Base-by-base conservation (phyloP, 1,140 invertebrate genomes). In the Lanistes nyassanus region DNA sequence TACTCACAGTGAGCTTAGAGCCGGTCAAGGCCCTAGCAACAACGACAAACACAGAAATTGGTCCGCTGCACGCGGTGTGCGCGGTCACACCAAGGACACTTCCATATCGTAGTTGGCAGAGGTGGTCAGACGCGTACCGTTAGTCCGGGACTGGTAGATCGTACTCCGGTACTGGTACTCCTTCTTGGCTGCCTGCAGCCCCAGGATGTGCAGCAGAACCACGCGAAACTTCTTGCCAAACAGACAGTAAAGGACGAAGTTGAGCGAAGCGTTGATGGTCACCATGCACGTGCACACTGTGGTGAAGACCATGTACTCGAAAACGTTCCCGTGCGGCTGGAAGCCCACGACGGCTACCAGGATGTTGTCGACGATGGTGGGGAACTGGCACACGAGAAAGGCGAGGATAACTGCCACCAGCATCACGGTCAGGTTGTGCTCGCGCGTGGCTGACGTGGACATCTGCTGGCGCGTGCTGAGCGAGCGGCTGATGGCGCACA, bases 221-320 rank as follows among this genome's bases (percentile, higher is more conserved):
- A 94, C 91, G 84, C 97, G 95, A 90, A 99, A 99, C 86, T 98
- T 97, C 84, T 97, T 95, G 0, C 97, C 97, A 86, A 98, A 98
- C 53, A 97, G 96, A 81, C 94, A 94, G 87, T 94, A 95, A 42
- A 95, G 88, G 55, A 94, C 89, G 87, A 95, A 94, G 88, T 94
- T 94, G 4, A 83, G 79, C 23, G 93, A 92, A 0, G 89, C 89
- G 88, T 94, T 94, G 56, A 94, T 87, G 34, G 92, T 91, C 16
- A 93, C 90, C 73, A 95, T 88, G 31, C 94, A 90, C 83, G 94
- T 94, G 85, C 92, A 94, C 37, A 94, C 91, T 84, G 93, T 94
- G 19, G 92, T 92, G 29, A 94, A 85, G 42, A 84, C 83, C 55
- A 87, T 86, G 82, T 91, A 90, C 69, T 92, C 87, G 26, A 89